Conservation (phyloP, 2,888 invertebrate species). For the Calameuta pallipes region DNA sequence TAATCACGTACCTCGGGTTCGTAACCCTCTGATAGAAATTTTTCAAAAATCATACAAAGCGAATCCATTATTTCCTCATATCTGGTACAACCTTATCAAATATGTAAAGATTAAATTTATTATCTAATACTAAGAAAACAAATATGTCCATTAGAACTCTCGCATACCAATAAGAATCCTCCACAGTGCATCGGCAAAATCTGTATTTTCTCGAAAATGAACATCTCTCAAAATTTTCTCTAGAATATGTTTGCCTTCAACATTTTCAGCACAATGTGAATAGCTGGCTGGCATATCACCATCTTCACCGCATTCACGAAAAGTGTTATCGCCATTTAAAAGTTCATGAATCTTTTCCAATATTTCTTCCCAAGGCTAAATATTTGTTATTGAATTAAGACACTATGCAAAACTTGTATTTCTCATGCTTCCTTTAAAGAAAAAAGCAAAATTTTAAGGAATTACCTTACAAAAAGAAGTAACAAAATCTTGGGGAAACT, state of each 20-base stretch:
- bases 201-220: slow-evolving; percentile 38
- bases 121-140: neutral
- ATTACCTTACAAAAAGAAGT: neutral
- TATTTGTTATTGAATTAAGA: neutral
- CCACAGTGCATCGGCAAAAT: slow-evolving; percentile 53
- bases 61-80: slow-evolving; percentile 42
- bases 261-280: neutral
- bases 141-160: neutral
- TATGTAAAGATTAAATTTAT: neutral
- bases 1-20: slow-evolving; percentile 40
- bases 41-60: slow-evolving; percentile 39
- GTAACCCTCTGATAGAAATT: slow-evolving; percentile 33
- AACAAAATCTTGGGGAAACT: neutral
- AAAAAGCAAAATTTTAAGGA: neutral
- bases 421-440: neutral
- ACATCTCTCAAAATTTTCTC: slow-evolving; percentile 28
- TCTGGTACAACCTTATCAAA: slow-evolving; percentile 28
- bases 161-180: slow-evolving; percentile 29
- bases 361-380: neutral
- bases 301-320: neutral
- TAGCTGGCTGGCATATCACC: neutral
- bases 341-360: neutral
- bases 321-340: neutral
- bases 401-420: neutral
- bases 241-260: neutral